These are phyloP conservation scores for Petrocephalus zakoni DNA, from an alignment of 2,113 vertebrate genomes.

Conservation along the genomic window DNA sequence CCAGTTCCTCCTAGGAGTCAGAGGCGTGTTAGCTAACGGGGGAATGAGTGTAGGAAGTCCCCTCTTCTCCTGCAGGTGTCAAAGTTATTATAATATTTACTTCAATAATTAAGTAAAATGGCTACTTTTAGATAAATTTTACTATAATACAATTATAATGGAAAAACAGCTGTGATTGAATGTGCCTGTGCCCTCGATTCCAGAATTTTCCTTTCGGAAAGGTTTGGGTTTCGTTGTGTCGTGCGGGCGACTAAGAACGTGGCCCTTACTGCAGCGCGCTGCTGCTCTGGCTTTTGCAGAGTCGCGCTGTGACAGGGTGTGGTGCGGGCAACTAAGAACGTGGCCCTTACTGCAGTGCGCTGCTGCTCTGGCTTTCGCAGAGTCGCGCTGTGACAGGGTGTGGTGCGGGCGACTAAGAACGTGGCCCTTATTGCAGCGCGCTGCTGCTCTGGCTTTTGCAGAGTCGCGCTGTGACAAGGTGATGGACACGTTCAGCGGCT, in stretches of 20 bases:
- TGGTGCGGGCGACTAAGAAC: no score
- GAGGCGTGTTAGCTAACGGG: background rate
- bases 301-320: constrained; percentile 88
- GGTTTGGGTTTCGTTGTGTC: background rate
- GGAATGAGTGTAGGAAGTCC: background rate
- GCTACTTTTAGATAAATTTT: background rate
- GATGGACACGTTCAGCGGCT: constrained; percentile 90
- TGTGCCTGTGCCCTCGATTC: background rate
- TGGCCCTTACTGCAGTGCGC: no score
- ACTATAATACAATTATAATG: background rate
- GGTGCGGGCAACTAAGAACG: no score
- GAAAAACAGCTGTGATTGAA: background rate
- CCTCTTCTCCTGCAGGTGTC: background rate
- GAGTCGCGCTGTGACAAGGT: constrained; percentile 91
- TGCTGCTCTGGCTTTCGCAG: constrained; percentile 47
- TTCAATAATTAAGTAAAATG: background rate
- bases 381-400: constrained; percentile 88
- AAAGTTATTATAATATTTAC: background rate
- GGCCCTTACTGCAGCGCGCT: no score
- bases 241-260: background rate
- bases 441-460: constrained; percentile 38
- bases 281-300: constrained; percentile 51
- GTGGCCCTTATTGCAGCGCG: no score
- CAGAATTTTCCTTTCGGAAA: background rate
- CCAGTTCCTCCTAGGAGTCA: background rate